These are phyloP conservation scores for Malacoraja senta DNA, from an alignment of 2,797 vertebrate genomes.

Conservation along the genomic window DNA sequence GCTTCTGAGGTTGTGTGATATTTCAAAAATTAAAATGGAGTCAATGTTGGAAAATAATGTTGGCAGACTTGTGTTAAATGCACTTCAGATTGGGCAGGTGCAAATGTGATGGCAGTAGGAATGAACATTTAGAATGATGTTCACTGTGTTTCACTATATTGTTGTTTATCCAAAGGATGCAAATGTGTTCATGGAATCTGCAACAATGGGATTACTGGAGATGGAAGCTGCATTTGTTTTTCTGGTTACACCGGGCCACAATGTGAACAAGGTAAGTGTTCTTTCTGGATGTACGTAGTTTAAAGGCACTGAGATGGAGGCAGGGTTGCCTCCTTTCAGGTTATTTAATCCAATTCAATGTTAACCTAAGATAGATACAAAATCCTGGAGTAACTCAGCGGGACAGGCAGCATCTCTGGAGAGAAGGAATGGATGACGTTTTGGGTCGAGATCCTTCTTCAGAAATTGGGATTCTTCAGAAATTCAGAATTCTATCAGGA, in stretches of 20 bases:
- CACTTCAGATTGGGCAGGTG: not conserved
- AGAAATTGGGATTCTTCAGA: no score
- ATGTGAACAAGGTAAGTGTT: slow-evolving; percentile 73
- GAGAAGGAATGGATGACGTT: no score
- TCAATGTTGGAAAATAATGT: not conserved
- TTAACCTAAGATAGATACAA: not conserved
- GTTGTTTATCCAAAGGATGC: slow-evolving; percentile 61
- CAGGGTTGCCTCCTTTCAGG: no score
- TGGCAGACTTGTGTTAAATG: not conserved
- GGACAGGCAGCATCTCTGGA: no score
- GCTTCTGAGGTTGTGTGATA: no score
- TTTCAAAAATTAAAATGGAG: no score
- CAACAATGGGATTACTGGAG: slow-evolving; percentile 59
- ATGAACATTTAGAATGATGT: not conserved
- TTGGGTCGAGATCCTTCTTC: no score
- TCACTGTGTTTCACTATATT: not conserved
- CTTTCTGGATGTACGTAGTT: not conserved
- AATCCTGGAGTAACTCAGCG: no score
- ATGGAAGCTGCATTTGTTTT: slow-evolving; percentile 77
- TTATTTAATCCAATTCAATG: not conserved
- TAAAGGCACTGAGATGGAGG: not conserved
- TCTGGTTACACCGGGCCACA: slow-evolving; percentile 72
- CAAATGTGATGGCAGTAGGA: not conserved
- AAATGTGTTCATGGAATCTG: slow-evolving; percentile 74
- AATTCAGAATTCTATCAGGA: no score